Conservation (phyloP, 1,140 invertebrate genomes). For the Diachasmimorpha longicaudata region DNA sequence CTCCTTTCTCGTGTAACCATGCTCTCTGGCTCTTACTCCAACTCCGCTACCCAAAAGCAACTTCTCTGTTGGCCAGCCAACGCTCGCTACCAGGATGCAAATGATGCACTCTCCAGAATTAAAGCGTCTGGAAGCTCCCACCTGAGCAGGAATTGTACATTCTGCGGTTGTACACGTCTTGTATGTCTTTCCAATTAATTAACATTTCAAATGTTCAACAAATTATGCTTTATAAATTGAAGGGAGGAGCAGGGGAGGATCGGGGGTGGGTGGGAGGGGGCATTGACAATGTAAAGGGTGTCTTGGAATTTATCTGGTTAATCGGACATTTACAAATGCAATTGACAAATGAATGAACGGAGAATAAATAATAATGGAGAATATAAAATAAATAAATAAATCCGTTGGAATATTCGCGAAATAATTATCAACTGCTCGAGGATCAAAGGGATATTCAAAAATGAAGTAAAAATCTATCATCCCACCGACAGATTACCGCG, state of each 20-base stretch:
- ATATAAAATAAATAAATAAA: too few species aligned
- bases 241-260: too few species aligned
- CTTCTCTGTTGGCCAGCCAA: constrained; percentile 15
- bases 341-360: too few species aligned
- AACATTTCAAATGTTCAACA: not conserved
- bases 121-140: constrained; percentile 48
- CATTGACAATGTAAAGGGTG: too few species aligned
- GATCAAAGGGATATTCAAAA: too few species aligned
- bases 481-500: not conserved
- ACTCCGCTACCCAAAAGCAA: constrained; percentile 9
- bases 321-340: too few species aligned
- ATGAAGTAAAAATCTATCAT: too few species aligned
- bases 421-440: too few species aligned
- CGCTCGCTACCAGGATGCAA: constrained; percentile 47
- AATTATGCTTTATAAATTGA: not conserved
- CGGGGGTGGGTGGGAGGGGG: too few species aligned
- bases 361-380: too few species aligned
- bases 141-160: constrained; percentile 28
- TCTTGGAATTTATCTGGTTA: too few species aligned
- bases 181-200: constrained; percentile 3
- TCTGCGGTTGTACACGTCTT: not conserved
- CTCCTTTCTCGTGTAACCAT: constrained; percentile 4
- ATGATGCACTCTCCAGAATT: constrained; percentile 60
- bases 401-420: too few species aligned
- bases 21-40: constrained; percentile 12